These are phyloP conservation scores for Pseudochaenichthys georgianus DNA, from an alignment of 2,797 vertebrate genomes.

Conservation along the genomic window DNA sequence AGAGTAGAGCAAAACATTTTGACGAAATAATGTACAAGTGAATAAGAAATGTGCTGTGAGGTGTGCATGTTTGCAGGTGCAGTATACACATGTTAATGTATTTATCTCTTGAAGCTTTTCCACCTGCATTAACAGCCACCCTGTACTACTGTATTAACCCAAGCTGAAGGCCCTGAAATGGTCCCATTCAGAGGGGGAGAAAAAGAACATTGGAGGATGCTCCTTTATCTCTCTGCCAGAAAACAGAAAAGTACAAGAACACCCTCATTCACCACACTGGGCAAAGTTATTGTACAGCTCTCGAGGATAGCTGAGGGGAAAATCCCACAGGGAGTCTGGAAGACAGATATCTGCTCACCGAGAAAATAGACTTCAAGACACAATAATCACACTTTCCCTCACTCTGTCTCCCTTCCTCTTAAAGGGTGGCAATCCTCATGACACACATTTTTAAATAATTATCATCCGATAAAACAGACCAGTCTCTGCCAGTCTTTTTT, in stretches of 20 bases:
- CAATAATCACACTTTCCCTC: slow-evolving; percentile 54
- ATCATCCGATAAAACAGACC: too few species aligned
- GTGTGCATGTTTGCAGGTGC: background rate
- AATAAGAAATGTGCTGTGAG: background rate
- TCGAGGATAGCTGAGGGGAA: slow-evolving; percentile 9
- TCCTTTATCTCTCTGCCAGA: slow-evolving; percentile 17
- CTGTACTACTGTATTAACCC: slow-evolving; percentile 12
- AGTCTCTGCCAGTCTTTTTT: too few species aligned
- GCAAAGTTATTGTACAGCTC: slow-evolving; percentile 42
- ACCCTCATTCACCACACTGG: slow-evolving; percentile 39
- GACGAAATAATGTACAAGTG: background rate
- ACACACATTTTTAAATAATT: too few species aligned
- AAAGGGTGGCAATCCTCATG: background rate
- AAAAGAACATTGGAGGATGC: slow-evolving; percentile 19
- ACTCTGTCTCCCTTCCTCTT: background rate
- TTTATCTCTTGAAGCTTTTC: slow-evolving; percentile 12
- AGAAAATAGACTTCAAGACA: slow-evolving; percentile 75
- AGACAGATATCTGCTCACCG: slow-evolving; percentile 69
- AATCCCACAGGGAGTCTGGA: slow-evolving; percentile 48
- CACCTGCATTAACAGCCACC: slow-evolving; percentile 23
- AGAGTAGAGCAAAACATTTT: slow-evolving; percentile 7
- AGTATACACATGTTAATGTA: background rate
- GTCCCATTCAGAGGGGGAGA: slow-evolving; percentile 22
- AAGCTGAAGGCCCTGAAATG: slow-evolving; percentile 35
- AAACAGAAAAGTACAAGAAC: slow-evolving; percentile 40